Base-by-base conservation (phyloP, 2,797 vertebrate genomes). In the Platyrinchus mystaceus region DNA sequence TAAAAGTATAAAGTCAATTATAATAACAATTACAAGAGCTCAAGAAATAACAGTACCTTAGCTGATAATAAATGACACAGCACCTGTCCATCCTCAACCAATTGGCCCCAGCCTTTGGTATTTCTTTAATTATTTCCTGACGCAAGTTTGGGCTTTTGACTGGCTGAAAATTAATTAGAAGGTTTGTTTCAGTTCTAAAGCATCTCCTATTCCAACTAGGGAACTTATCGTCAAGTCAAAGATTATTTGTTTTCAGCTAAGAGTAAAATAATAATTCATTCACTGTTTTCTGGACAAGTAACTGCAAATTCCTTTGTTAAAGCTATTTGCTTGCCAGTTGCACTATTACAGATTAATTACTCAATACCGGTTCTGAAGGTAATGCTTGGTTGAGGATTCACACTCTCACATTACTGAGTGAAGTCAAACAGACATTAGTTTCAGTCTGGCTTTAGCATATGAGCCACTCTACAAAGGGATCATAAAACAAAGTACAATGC, bases 281-380 rank as follows among this genome's bases (percentile, higher is more conserved):
- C 59, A 84, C 69, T 78, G 34, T 83, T 96, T 96, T 89, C 86
- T 90, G 89, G 93, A 87, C 71, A 79, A 39, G 55, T 76, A 87
- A 91, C 44, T 91, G 47, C 34, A 82, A 89, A 93, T 89, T 92
- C 89, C 52, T 93, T 87, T 92, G 70, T 91, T 94, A 91, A 95
- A 94, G 23, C 24, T 91, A 81, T 94, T 93, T 96, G 27, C 55
- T 94, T 91, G 36, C 81, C 84, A 85, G 79, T 94, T 95, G 66
- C 79, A 85, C 59, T 74, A 71, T 94, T 97, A 93, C 71, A 94
- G 82, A 90, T 95, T 95, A 96, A 95, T 95, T 96, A 91, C 85
- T 96, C 89, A 90, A 28, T 55, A 94, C 77, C 34, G 52, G 30
- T 94, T 96, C 86, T 7, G 34, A 91, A 96, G 62, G 58, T 86